Conservation (phyloP, 2,113 vertebrate genomes). For the Dasyornis broadbenti region DNA sequence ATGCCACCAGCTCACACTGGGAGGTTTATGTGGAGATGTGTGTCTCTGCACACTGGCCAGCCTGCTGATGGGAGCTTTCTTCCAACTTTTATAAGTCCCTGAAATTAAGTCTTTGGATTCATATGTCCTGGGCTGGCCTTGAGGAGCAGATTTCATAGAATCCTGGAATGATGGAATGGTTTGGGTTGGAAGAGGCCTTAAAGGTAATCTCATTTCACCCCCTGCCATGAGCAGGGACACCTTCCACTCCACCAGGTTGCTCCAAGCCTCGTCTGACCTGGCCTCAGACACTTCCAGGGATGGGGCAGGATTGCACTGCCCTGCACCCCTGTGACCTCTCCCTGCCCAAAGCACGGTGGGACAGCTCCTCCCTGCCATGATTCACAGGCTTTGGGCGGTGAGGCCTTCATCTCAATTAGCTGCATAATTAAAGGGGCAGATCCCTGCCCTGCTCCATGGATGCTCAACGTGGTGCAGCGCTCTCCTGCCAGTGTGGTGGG, state of each 20-base stretch:
- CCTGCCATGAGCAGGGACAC: neutral
- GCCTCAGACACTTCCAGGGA: neutral
- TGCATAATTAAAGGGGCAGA: neutral
- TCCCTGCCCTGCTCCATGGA: neutral
- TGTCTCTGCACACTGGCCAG: neutral
- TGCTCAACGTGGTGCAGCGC: neutral
- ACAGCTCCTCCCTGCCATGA: neutral
- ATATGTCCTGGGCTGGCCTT: neutral
- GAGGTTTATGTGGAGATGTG: neutral
- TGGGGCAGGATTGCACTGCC: neutral
- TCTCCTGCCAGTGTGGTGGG: neutral
- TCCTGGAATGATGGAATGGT: neutral
- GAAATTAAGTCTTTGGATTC: neutral
- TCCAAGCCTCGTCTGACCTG: neutral
- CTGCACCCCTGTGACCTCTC: neutral
- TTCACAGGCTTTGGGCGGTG: neutral
- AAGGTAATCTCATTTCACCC: neutral
- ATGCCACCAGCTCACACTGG: neutral
- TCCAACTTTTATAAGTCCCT: neutral
- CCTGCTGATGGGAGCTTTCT: neutral
- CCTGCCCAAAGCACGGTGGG: rapidly evolving
- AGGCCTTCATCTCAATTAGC: neutral
- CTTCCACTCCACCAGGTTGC: neutral
- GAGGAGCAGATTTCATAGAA: neutral
- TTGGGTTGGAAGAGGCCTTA: neutral